phyloP scores from a whole-genome alignment of 1,140 invertebrate genomes.

The Pinna nobilis region DNA sequence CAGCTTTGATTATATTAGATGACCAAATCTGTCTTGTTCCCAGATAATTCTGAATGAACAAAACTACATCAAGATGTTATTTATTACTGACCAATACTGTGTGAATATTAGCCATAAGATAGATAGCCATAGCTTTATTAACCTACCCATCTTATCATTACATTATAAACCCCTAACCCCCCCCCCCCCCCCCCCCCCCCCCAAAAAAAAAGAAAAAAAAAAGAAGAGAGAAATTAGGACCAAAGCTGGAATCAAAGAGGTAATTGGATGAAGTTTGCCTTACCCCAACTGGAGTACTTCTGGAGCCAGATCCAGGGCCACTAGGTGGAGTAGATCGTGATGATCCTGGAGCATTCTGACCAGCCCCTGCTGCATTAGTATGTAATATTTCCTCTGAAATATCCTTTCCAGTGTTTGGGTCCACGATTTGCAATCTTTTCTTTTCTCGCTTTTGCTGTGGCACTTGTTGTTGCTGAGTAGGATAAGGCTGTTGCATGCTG shows the following conservation, averaged over 20 bases:
- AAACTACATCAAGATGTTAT: neutral
- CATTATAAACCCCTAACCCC: too few species aligned
- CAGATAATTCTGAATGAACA: neutral
- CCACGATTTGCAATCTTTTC: constrained; percentile 53
- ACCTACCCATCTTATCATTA: too few species aligned
- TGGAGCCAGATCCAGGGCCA: constrained; percentile 36
- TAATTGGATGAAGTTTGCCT: too few species aligned
- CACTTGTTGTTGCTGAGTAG: neutral
- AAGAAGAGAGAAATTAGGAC: too few species aligned
- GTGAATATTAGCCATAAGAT: too few species aligned
- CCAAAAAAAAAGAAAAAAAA: too few species aligned
- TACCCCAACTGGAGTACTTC: constrained; percentile 42
- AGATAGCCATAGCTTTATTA: too few species aligned
- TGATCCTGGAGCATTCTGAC: neutral
- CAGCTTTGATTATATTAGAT: too few species aligned
- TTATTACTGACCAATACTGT: too few species aligned
- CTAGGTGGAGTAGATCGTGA: constrained; percentile 23
- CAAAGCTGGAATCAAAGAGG: too few species aligned
- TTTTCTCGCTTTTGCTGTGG: constrained; percentile 48
- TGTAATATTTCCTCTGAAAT: constrained; percentile 54
- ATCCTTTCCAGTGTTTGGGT: constrained; percentile 60
- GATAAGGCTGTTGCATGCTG: neutral
- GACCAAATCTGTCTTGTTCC: too few species aligned
- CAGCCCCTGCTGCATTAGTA: neutral
- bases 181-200: too few species aligned